These are phyloP conservation scores for Ostrea edulis DNA, from an alignment of 1,140 invertebrate species.

Conservation along the genomic window DNA sequence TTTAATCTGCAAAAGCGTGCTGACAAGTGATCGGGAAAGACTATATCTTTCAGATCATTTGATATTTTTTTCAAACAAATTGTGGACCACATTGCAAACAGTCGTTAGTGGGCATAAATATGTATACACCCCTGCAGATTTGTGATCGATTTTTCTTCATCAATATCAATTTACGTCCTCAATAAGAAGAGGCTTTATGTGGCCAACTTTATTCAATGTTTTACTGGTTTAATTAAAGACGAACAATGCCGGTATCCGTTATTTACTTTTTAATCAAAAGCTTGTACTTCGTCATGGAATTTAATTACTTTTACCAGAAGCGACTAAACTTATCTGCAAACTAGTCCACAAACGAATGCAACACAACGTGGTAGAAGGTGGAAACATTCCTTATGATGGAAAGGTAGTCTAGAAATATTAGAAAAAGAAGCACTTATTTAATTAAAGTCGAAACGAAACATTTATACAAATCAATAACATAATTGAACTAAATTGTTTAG, in stretches of 20 bases:
- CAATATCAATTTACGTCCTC: not conserved
- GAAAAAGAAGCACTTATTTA: slow-evolving; percentile 16
- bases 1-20: not conserved
- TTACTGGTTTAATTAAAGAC: slow-evolving; percentile 26
- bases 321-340: not conserved
- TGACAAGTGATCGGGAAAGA: not conserved
- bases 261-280: slow-evolving; percentile 34
- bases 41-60: not conserved
- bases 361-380: not conserved
- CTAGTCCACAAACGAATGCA: not conserved
- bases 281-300: not conserved
- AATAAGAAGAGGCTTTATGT: not conserved
- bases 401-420: not conserved
- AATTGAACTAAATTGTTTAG: slow-evolving; percentile 39
- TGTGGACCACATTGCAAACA: not conserved
- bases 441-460: slow-evolving; percentile 37
- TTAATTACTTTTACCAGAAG: slow-evolving; percentile 17
- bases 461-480: slow-evolving; percentile 38
- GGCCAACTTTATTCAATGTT: not conserved
- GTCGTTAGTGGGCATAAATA: not conserved
- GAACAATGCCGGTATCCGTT: not conserved
- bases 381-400: not conserved
- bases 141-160: not conserved
- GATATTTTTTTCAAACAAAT: not conserved
- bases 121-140: not conserved